Conservation (phyloP, 2,888 invertebrate species). For the Rhingia campestris region DNA sequence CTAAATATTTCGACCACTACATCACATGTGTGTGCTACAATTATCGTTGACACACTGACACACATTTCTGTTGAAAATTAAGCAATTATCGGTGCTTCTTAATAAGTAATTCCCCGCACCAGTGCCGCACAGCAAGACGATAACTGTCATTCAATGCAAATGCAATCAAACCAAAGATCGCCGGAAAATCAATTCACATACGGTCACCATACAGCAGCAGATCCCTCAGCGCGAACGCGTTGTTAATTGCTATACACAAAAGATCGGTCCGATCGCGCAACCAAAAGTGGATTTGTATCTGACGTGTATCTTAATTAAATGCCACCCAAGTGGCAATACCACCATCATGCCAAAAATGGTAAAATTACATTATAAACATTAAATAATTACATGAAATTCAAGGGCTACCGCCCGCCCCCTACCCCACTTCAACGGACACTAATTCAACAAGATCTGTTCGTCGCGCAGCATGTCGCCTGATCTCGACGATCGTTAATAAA, state of each 20-base stretch:
- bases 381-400: conserved; percentile 75
- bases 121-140: background rate
- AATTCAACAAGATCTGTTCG: conserved; percentile 66
- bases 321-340: conserved; percentile 75
- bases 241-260: conserved; percentile 62
- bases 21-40: background rate
- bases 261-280: conserved; percentile 11
- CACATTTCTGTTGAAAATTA: conserved; percentile 61
- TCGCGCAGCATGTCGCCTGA: conserved; percentile 70
- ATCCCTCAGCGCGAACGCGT: conserved; percentile 43
- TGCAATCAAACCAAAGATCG: conserved; percentile 9
- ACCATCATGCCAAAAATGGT: conserved; percentile 75
- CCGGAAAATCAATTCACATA: conserved; percentile 56
- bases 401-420: conserved; percentile 57
- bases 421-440: conserved; percentile 51
- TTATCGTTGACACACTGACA: conserved; percentile 62
- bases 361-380: conserved; percentile 75
- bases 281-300: conserved; percentile 65
- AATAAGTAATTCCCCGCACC: conserved; percentile 14
- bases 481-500: conserved; percentile 61
- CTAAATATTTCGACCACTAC: background rate
- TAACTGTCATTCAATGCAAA: conserved; percentile 65
- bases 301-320: conserved; percentile 76
- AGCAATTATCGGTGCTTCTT: conserved; percentile 58
- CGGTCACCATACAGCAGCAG: conserved; percentile 8